Evolutionary conservation across 2,888 invertebrate species (phyloP), one percentile per base, ranked within the genome.

Genomic region (Cerastis rubricosa): DNA sequence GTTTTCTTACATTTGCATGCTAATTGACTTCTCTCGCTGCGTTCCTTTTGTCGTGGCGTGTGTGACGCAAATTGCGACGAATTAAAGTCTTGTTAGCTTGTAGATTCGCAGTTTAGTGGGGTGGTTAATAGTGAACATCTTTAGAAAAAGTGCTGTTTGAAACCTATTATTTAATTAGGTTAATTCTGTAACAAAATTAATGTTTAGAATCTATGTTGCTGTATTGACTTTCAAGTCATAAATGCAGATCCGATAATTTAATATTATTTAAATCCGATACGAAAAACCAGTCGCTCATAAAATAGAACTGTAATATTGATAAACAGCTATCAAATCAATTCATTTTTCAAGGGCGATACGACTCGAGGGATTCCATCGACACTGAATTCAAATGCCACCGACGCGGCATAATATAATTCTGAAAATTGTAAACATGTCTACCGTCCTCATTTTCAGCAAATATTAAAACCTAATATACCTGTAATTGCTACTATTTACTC

Each of bases 1-100:
- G 95, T 96, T 96, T 96, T 96, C 96, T 96, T 96, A 95, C 94
- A 96, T 96, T 96, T 96, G 96, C 96, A 96, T 96, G 92, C 92
- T 96, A 96, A 96, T 96, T 96, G 95, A 91, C 94, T 94, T 92
- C 93, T 89, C 92, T 94, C 90, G 87, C 87, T 88, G 88, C 88
- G 88, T 89, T 93, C 93, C 94, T 95, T 95, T 96, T 95, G 94
- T 94, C 87, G 77, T 49, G 59, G 87, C 76, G 87, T 91, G 88
- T 93, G 93, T 93, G 93, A 93, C 92, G 87, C 88, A 94, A 94
- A 95, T 94, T 94, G 93, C 91, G 90, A 90, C 83, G 90, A 92
- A 93, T 94, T 94, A 94, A 87, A 80, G 89, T 90, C 91, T 89
- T 90, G 88, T 88, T 89, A 85, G 81, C 86, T 89, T 89, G 78